Conservation (phyloP, 1,140 invertebrate species). For the Mylabris phalerata region DNA sequence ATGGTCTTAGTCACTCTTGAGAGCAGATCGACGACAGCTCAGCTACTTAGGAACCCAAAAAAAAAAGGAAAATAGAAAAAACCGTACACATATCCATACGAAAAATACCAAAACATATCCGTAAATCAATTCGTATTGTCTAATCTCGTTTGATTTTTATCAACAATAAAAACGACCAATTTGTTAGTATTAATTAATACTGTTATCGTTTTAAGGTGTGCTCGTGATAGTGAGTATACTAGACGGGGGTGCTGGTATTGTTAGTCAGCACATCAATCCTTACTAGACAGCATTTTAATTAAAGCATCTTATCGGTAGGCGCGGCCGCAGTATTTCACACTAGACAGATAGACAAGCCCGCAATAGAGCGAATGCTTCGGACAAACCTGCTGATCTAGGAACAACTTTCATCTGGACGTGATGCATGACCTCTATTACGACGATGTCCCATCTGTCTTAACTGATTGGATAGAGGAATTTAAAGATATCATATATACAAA, state of each 20-base stretch:
- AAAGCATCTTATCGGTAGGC: constrained; percentile 44
- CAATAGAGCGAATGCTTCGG: constrained; percentile 30
- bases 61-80: too few relatives aligned
- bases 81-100: not conserved
- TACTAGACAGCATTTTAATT: constrained; percentile 43
- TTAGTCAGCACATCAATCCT: constrained; percentile 37
- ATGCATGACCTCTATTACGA: constrained; percentile 40
- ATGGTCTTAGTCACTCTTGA: constrained; percentile 14
- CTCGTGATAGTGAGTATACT: constrained; percentile 3
- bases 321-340: constrained; percentile 41
- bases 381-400: constrained; percentile 44
- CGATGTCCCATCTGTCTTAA: not conserved
- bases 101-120: not conserved
- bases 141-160: not conserved
- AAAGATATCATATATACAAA: too few relatives aligned
- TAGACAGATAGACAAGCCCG: constrained; percentile 35
- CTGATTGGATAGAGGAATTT: too few relatives aligned
- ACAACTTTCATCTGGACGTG: constrained; percentile 43
- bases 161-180: not conserved
- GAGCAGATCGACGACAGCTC: constrained; percentile 2
- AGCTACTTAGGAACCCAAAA: too few relatives aligned
- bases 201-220: not conserved
- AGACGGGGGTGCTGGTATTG: not conserved
- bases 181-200: not conserved
- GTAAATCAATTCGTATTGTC: not conserved